phyloP scores from a whole-genome alignment of 30 jellyfish, hydroid and myxozoan species.

The Aurelia sp. region DNA sequence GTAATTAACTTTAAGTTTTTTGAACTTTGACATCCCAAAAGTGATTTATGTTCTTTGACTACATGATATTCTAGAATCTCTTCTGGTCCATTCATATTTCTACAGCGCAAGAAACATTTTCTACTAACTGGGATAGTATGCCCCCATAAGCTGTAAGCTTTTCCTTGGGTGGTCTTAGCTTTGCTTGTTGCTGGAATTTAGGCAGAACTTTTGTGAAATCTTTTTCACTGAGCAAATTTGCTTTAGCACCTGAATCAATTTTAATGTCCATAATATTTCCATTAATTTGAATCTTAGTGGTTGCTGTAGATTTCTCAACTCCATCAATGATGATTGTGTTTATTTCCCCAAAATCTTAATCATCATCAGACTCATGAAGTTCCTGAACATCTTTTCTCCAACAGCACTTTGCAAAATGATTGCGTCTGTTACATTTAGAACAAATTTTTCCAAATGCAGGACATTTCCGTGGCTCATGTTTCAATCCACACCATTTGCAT shows the following conservation, averaged over 20 bases:
- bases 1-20: not conserved
- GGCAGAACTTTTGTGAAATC: conserved; percentile 16
- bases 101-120: too few species aligned
- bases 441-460: not conserved
- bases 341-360: not conserved
- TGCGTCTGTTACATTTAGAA: conserved; percentile 19
- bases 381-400: conserved; percentile 22
- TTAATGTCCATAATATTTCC: conserved; percentile 6
- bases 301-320: conserved; percentile 17
- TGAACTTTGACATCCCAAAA: conserved; percentile 12
- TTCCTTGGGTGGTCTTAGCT: conserved; percentile 17
- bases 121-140: too few species aligned
- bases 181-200: conserved; percentile 21
- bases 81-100: too few species aligned
- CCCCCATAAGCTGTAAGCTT: conserved; percentile 1
- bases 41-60: too few species aligned
- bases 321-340: not conserved
- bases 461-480: too few species aligned
- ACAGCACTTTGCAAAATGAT: conserved; percentile 21
- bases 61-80: too few species aligned
- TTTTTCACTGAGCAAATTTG: conserved; percentile 17
- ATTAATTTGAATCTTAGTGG: conserved; percentile 25
- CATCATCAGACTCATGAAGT: conserved; percentile 26
- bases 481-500: not conserved
- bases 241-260: conserved; percentile 25